These are phyloP conservation scores for Stratiomys singularior DNA, from an alignment of 2,888 invertebrate genomes.

Conservation along the genomic window DNA sequence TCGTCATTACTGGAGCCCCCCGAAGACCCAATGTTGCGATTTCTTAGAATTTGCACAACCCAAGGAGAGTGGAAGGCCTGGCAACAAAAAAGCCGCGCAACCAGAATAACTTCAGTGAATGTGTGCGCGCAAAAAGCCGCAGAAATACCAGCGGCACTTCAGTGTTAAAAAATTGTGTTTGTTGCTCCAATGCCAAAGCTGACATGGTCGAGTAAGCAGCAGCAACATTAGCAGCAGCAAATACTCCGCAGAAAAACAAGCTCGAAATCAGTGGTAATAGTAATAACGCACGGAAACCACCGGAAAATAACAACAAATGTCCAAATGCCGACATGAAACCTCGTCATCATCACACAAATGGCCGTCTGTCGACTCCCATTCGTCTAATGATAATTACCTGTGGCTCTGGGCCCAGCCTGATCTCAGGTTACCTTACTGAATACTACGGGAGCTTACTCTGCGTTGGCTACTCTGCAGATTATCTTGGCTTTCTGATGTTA, in stretches of 20 bases:
- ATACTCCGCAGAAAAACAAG: neutral
- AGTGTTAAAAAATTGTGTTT: neutral
- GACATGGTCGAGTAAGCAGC: neutral
- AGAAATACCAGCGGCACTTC: neutral
- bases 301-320: neutral
- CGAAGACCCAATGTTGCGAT: neutral
- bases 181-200: neutral
- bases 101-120: neutral
- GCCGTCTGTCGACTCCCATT: neutral
- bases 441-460: neutral
- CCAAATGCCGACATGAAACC: no score
- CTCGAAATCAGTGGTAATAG: neutral
- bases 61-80: neutral
- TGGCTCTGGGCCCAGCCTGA: neutral
- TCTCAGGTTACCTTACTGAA: neutral
- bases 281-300: neutral
- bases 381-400: conserved; percentile 8
- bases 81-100: neutral
- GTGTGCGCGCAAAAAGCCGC: neutral
- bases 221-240: neutral
- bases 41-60: conserved; percentile 1
- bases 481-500: neutral
- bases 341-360: neutral
- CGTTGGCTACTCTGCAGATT: neutral
- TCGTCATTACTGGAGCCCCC: neutral